Evolutionary conservation across 2,888 invertebrate genomes (phyloP).

Genomic region (Ochlodes sylvanus): DNA sequence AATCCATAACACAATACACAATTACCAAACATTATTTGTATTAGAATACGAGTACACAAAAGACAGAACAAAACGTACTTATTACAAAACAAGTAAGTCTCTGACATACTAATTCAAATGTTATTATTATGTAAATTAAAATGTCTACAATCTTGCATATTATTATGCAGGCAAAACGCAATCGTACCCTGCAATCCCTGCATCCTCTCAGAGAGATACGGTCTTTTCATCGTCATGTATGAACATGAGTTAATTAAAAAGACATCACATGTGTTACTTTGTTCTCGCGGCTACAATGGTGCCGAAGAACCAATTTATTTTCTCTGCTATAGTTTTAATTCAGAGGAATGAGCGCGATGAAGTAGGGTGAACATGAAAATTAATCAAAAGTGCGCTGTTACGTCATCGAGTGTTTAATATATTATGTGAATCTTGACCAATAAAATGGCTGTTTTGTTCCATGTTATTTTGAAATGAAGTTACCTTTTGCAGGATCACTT

Average conservation of each 20-base stretch:
- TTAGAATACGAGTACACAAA: background rate
- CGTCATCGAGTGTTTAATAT: background rate
- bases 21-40: background rate
- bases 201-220: conserved; percentile 31
- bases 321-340: conserved; percentile 27
- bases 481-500: background rate
- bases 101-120: conserved; percentile 20
- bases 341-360: conserved; percentile 3
- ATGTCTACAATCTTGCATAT: conserved; percentile 26
- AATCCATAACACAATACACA: background rate
- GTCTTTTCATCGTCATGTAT: conserved; percentile 43
- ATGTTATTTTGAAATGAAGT: background rate
- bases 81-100: conserved; percentile 5
- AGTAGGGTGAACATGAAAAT: conserved; percentile 1
- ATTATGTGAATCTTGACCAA: background rate
- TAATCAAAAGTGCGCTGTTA: background rate
- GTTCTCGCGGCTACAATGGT: conserved; percentile 43
- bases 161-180: conserved; percentile 34
- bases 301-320: conserved; percentile 41
- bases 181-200: conserved; percentile 22
- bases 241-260: conserved; percentile 47
- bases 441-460: background rate
- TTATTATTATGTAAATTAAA: conserved; percentile 27
- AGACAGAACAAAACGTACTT: conserved; percentile 2
- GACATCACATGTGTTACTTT: conserved; percentile 43